Evolutionary conservation across 2,797 vertebrate genomes (phyloP).

Genomic region (Bovichtus diacanthus): DNA sequence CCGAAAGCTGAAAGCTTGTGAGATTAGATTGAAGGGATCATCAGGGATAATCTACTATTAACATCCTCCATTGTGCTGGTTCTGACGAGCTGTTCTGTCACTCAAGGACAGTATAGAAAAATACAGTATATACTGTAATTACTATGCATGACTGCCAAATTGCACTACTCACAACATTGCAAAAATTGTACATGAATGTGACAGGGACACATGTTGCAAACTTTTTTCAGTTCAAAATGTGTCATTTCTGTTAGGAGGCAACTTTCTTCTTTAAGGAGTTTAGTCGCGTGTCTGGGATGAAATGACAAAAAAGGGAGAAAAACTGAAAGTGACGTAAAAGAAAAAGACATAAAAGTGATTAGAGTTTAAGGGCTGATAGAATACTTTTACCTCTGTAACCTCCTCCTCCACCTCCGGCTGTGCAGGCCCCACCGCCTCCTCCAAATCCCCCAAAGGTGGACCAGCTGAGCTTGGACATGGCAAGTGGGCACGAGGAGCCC

Average conservation of each 20-base stretch:
- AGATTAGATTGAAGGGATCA: not conserved
- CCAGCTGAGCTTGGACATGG: constrained; percentile 88
- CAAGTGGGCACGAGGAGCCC: constrained; percentile 88
- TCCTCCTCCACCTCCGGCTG: constrained; percentile 91
- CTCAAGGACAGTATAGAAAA: not conserved
- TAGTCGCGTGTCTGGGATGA: not conserved
- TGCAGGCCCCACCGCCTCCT: constrained; percentile 92
- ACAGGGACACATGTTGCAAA: not conserved
- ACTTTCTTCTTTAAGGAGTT: not conserved
- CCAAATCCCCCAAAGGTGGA: constrained; percentile 91
- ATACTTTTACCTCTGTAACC: constrained; percentile 88
- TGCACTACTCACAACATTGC: not conserved
- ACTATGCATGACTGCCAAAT: not conserved
- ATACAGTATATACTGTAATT: not conserved
- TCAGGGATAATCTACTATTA: too few relatives aligned
- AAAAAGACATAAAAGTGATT: not conserved
- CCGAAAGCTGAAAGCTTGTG: constrained; percentile 1
- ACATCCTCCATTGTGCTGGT: not conserved
- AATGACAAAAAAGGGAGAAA: not conserved
- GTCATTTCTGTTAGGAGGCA: not conserved
- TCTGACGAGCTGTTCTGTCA: not conserved
- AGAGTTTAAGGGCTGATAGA: not conserved
- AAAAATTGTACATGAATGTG: not conserved
- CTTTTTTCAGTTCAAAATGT: not conserved
- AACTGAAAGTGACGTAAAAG: not conserved